These are phyloP conservation scores for Tribolium castaneum DNA, from an alignment of 1,140 invertebrate genomes.

Conservation along the genomic window DNA sequence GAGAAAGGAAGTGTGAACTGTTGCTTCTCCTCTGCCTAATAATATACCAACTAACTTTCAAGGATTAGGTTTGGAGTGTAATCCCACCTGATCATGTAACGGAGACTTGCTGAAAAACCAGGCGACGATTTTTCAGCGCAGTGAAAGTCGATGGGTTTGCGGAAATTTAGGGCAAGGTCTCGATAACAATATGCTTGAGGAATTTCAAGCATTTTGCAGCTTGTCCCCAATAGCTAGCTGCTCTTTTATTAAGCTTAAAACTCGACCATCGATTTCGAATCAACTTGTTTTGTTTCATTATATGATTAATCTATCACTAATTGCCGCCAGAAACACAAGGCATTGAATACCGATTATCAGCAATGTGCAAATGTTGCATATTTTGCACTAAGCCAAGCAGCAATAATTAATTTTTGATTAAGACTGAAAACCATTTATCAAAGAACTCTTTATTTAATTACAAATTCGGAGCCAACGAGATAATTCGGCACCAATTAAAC, in stretches of 20 bases:
- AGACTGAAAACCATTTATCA: neutral
- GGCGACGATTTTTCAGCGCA: neutral
- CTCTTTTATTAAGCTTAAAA: slow-evolving; percentile 30
- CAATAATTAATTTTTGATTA: slow-evolving; percentile 9
- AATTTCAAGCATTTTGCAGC: slow-evolving; percentile 20
- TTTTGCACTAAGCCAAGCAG: neutral
- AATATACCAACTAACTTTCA: neutral
- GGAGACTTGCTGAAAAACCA: neutral
- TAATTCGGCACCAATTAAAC: neutral
- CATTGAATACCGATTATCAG: neutral
- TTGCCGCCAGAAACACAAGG: neutral
- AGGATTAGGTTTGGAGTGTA: slow-evolving; percentile 23
- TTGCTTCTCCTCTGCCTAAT: slow-evolving; percentile 12
- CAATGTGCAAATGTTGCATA: neutral
- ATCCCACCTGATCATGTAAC: no score
- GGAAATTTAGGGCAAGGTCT: slow-evolving; percentile 10
- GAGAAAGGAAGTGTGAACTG: slow-evolving; percentile 34
- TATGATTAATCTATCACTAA: slow-evolving; percentile 13
- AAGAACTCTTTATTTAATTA: no score
- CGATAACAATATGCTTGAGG: slow-evolving; percentile 25
- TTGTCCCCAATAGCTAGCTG: slow-evolving; percentile 1
- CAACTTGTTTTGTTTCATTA: neutral
- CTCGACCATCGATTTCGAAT: slow-evolving; percentile 7
- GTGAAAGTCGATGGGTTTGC: slow-evolving; percentile 12
- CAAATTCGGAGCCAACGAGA: no score